Conservation (phyloP, 1,140 invertebrate genomes). For the Rhynchophorus ferrugineus region DNA sequence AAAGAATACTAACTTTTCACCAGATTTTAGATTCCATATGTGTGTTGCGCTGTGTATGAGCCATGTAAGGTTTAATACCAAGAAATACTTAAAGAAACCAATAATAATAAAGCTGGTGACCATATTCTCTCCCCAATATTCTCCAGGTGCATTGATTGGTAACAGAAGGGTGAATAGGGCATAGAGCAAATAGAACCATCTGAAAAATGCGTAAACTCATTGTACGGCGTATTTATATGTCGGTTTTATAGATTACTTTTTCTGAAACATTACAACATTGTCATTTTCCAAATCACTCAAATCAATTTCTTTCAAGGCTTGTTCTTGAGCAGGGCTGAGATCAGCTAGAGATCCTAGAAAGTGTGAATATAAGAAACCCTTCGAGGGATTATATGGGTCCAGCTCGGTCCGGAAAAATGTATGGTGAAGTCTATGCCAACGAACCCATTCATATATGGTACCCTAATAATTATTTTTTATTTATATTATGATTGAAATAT, state of each 20-base stretch:
- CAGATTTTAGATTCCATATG: constrained; percentile 62
- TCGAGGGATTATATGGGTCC: constrained; percentile 82
- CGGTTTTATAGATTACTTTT: no score
- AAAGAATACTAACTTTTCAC: constrained; percentile 55
- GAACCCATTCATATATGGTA: constrained; percentile 68
- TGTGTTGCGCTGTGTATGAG: constrained; percentile 61
- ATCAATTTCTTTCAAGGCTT: constrained; percentile 66
- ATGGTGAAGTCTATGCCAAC: constrained; percentile 84
- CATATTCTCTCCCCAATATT: constrained; percentile 64
- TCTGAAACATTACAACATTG: constrained; percentile 78
- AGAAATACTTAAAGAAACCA: constrained; percentile 54
- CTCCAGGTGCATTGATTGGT: constrained; percentile 64
- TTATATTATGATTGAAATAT: no score
- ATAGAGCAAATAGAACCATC: constrained; percentile 65
- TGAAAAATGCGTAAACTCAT: constrained; percentile 37
- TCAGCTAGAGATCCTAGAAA: constrained; percentile 54
- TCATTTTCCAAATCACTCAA: constrained; percentile 79
- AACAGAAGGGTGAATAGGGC: constrained; percentile 56
- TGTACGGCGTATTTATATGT: constrained; percentile 3
- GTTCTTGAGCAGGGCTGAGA: constrained; percentile 63
- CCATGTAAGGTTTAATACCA: constrained; percentile 55
- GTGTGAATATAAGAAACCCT: constrained; percentile 82
- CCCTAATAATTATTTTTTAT: constrained; percentile 48
- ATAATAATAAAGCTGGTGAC: constrained; percentile 38
- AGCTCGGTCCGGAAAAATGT: constrained; percentile 78